These are phyloP conservation scores for Philypnodon macrostomus DNA, from an alignment of 2,797 vertebrate genomes.

Conservation along the genomic window DNA sequence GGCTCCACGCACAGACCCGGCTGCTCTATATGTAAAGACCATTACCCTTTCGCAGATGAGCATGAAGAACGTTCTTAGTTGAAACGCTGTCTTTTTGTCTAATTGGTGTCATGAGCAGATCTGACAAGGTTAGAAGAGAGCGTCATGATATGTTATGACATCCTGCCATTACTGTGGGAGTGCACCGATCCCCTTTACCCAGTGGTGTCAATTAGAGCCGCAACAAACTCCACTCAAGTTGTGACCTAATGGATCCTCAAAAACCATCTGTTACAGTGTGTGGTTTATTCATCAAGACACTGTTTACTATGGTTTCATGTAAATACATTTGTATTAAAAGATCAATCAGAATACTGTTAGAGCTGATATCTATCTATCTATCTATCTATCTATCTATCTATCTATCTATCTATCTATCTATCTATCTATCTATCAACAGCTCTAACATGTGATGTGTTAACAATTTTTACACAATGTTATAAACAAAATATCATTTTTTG, in stretches of 20 bases:
- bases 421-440: no score
- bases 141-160: slow-evolving; percentile 73
- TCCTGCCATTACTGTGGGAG: slow-evolving; percentile 51
- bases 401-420: no score
- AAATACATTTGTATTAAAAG: slow-evolving; percentile 2
- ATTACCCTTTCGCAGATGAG: slow-evolving; percentile 62
- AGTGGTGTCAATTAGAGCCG: slow-evolving; percentile 55
- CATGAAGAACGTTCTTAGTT: slow-evolving; percentile 40
- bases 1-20: slow-evolving; percentile 32
- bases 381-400: no score
- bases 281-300: slow-evolving; percentile 22
- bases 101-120: slow-evolving; percentile 75
- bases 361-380: not conserved
- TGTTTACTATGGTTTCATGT: no score
- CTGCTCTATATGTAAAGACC: slow-evolving; percentile 24
- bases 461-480: no score
- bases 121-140: slow-evolving; percentile 70
- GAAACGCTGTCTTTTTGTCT: slow-evolving; percentile 44
- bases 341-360: not conserved
- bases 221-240: slow-evolving; percentile 38
- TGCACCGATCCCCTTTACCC: slow-evolving; percentile 51
- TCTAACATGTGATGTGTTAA: no score
- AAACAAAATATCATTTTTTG: no score
- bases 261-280: slow-evolving; percentile 33
- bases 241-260: slow-evolving; percentile 49